Base-by-base conservation (phyloP, 2,888 invertebrate species). In the Dynastes hyllus region DNA sequence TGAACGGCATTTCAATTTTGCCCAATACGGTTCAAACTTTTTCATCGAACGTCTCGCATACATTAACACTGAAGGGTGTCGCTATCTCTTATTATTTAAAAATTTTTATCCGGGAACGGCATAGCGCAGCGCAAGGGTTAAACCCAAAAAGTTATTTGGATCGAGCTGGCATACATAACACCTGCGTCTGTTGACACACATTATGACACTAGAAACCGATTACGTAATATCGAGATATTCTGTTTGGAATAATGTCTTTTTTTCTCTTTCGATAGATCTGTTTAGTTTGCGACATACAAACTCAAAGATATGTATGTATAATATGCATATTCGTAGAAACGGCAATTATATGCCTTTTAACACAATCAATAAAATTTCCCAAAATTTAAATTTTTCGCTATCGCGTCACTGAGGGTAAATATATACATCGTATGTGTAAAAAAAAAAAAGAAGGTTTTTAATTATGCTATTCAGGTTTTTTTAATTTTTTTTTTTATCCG, bases 151-250 rank as follows among this genome's bases (percentile, higher is more conserved):
- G n/a, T n/a, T 65, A 65, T 65, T 65, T 16, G 32, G 13, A 32
- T 2, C 9, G 29, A n/a, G 37, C 32, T 2, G 16, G 45, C 11
- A 45, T 8, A 55, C 53, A 63, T 6, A 65, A 65, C 65, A 65
- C 65, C 65, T 65, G 65, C 65, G 32, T 16, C 37, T 65, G 65
- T 65, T 65, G 65, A 65, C 65, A 65, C 37, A 65, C 65, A 65
- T 65, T 65, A 65, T 37, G 40, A 32, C 40, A 40, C 22, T 65
- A 37, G 65, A 65, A 65, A 65, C 65, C n/a, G 65, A 65, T 65
- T 29, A 65, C 40, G 65, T 65, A 65, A 65, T 65, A 65, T 65
- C 16, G n/a, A 37, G 65, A 8, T 13, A 40, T 65, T 58, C 55
- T 58, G 8, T 58, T 45, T 45, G 45, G 45, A 45, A 16, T 58